phyloP scores from a whole-genome alignment of 2,113 vertebrate species.

The Pachypanchax playfairii region DNA sequence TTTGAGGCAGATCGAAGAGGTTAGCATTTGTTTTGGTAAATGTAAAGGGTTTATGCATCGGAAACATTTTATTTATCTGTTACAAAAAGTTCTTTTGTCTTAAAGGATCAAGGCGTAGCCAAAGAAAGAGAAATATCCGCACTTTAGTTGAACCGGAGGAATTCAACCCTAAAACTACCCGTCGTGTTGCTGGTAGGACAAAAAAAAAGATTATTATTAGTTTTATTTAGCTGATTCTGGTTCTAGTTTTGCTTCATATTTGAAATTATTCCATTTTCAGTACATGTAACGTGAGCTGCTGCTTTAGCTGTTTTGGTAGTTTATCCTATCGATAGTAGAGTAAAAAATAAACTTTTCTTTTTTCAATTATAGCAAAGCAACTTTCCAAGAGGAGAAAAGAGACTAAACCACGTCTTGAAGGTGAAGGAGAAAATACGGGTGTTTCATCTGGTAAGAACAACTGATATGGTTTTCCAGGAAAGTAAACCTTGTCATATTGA shows the following conservation, averaged over 20 bases:
- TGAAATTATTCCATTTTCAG: background rate
- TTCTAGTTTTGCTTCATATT: background rate
- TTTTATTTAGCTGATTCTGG: background rate
- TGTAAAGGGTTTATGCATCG: background rate
- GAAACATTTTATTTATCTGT: background rate
- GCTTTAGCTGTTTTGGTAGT: too few relatives aligned
- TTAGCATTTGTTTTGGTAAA: conserved; percentile 23
- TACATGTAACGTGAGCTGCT: too few relatives aligned
- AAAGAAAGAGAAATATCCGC: conserved; percentile 33
- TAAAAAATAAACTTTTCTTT: background rate
- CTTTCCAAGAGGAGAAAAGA: conserved; percentile 43
- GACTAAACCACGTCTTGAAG: conserved; percentile 33
- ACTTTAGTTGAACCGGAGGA: conserved; percentile 22
- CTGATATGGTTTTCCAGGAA: background rate
- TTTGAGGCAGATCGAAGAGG: conserved; percentile 35
- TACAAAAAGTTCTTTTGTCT: conserved; percentile 3
- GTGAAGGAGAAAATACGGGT: conserved; percentile 11
- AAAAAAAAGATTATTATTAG: background rate
- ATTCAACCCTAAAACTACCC: conserved; percentile 10
- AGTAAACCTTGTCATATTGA: background rate
- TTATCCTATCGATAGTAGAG: background rate
- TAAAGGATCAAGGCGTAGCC: conserved; percentile 50
- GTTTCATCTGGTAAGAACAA: conserved; percentile 43
- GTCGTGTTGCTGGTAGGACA: conserved; percentile 27
- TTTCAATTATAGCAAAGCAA: conserved; percentile 43